Base-by-base conservation (phyloP, 2,113 vertebrate species). In the Thymallus thymallus region DNA sequence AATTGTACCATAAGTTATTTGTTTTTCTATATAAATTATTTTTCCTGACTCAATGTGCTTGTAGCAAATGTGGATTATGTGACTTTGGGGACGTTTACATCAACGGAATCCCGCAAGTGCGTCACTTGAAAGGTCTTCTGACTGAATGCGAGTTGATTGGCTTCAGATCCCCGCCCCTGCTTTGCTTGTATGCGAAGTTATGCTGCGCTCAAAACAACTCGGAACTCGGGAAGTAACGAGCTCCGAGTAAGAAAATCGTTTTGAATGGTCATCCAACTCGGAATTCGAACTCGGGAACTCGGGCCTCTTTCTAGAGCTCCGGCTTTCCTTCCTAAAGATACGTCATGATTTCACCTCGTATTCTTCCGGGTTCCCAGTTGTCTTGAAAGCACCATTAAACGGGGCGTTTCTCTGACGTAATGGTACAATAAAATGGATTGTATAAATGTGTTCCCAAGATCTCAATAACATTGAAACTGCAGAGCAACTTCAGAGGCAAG, bases 91-190 rank as follows among this genome's bases (percentile, higher is more conserved):
- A 26, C 14, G 16, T 65, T 65, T 94, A 94, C 96, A 95, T 98
- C 96, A 98, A 95, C 96, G 95, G 96, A 97, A 96, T 96, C 95
- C 95, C 94, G 85, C 88, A 85, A 94, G 93, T 96, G 95, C 96
- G 96, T 98, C 96, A 97, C 91, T 83, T 84, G 77, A 51, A 16
- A 75, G 81, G 87, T 86, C 89, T 86, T 87, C 90, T 91, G 75
- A 80, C 32, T 72, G 5, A 89, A 82, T 76, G 83, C 80, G 86
- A 84, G 71, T 77, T 79, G 88, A 92, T 93, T 91, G 91, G 94
- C 76, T 83, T 79, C 77, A 67, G 45, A 91, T 90, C 86, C 86
- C 94, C 94, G 93, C 95, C 92, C 81, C 32, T 88, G 67, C 48
- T 72, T 80, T 9, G 45, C 92, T 90, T 92, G 87, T 91, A 92